A percentile compares a stretch with the other conserved stretches of the same genome.
Conservation (phyloP, 2,113 vertebrate genomes). For the Cariama cristata region DNA sequence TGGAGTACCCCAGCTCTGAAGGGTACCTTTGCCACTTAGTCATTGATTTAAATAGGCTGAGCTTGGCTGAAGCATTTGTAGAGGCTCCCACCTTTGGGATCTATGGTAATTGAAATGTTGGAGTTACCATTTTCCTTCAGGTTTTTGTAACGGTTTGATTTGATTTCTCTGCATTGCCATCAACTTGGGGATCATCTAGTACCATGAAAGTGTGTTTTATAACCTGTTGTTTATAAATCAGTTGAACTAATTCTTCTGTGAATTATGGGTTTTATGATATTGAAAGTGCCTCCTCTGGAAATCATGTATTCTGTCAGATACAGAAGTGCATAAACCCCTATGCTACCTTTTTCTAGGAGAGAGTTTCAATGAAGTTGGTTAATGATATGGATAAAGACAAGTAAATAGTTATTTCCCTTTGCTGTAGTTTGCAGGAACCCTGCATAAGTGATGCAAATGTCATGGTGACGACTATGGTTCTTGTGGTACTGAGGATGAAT, state of each 20-base stretch:
- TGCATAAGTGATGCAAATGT: not conserved
- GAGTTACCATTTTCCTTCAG: not conserved
- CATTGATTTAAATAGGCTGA: not conserved
- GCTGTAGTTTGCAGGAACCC: not conserved
- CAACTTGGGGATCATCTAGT: not conserved
- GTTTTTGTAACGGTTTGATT: not conserved
- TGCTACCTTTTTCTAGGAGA: not conserved
- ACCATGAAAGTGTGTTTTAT: not conserved
- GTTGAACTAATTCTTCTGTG: not conserved
- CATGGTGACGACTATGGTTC: not conserved
- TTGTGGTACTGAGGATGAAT: not conserved
- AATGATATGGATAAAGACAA: not conserved
- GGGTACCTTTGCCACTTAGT: not conserved
- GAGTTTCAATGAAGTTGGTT: not conserved
- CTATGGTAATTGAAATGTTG: not conserved
- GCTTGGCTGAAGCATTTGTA: not conserved
- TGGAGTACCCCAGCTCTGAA: not conserved
- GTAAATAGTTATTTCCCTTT: not conserved
- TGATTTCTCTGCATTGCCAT: not conserved
- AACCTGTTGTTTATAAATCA: not conserved
- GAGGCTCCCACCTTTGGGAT: not conserved
- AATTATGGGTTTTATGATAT: not conserved
- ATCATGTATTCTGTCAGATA: not conserved
- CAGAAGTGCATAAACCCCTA: not conserved
- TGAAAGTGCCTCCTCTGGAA: not conserved